Evolutionary conservation across 2,113 vertebrate species (phyloP).

Genomic region (Sebastes schlegelii): DNA sequence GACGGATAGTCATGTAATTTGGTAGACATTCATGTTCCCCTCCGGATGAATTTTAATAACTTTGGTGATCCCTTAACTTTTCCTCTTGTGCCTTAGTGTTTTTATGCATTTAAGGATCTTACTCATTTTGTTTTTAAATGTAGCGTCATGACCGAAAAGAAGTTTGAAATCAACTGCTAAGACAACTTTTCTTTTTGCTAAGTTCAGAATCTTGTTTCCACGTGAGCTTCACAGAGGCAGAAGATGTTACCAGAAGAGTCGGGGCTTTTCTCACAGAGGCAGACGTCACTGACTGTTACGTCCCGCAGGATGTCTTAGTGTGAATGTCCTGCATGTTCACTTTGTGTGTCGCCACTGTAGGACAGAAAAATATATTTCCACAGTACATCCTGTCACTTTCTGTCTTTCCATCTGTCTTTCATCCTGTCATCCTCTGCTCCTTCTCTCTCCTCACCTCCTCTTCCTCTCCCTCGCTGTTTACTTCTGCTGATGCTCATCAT

Average conservation of each 20-base stretch:
- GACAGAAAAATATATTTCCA: conserved; percentile 27
- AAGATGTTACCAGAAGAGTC: not conserved
- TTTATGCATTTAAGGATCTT: not conserved
- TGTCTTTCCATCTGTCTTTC: conserved; percentile 37
- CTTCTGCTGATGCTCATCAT: conserved; percentile 58
- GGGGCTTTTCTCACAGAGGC: not conserved
- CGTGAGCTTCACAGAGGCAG: conserved; percentile 1
- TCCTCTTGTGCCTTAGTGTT: too few relatives aligned
- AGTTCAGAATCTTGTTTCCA: not conserved
- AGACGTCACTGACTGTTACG: not conserved
- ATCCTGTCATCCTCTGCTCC: conserved; percentile 3
- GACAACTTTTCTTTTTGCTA: not conserved
- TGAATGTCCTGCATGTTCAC: not conserved
- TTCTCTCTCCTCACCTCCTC: not conserved
- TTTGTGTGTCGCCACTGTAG: conserved; percentile 6
- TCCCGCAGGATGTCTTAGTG: conserved; percentile 7
- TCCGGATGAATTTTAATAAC: not conserved
- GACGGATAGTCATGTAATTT: not conserved
- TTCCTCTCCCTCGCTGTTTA: conserved; percentile 21
- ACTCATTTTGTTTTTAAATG: not conserved
- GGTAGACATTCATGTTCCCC: not conserved
- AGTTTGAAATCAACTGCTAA: not conserved
- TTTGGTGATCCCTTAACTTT: not conserved
- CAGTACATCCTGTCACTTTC: conserved; percentile 33
- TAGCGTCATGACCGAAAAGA: too few relatives aligned